These are phyloP conservation scores for Ispidina picta DNA, from an alignment of 2,797 vertebrate species.

Conservation along the genomic window DNA sequence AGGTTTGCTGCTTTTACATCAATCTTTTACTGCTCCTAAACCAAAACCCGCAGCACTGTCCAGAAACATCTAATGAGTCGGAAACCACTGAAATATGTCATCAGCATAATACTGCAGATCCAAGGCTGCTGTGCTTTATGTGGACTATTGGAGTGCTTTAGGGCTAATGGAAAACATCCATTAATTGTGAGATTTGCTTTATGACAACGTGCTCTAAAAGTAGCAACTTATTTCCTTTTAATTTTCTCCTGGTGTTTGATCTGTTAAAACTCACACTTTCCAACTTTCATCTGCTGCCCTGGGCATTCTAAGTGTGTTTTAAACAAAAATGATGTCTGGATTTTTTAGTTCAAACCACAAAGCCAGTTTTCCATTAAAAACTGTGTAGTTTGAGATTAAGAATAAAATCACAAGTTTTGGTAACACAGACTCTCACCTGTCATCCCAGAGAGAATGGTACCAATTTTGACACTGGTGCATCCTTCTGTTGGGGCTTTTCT, in stretches of 20 bases:
- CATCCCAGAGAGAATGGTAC: not conserved
- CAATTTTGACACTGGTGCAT: not conserved
- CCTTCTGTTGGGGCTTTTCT: too few relatives aligned
- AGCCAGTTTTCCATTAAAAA: not conserved
- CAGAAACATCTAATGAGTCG: not conserved
- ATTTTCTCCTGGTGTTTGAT: slow-evolving; percentile 19
- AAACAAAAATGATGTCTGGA: not conserved
- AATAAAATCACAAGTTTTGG: not conserved
- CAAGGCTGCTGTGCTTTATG: not conserved
- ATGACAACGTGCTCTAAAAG: not conserved
- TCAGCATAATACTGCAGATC: not conserved
- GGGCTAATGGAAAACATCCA: not conserved
- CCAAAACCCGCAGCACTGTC: not conserved
- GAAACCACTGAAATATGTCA: not conserved
- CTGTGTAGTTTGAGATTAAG: not conserved
- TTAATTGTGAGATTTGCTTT: slow-evolving; percentile 20
- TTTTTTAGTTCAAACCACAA: not conserved
- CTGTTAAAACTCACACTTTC: not conserved
- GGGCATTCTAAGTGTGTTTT: not conserved
- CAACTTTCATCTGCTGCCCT: not conserved
- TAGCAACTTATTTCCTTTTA: not conserved
- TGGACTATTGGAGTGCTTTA: not conserved
- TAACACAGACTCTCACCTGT: not conserved
- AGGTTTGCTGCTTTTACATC: not conserved
- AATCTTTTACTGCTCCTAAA: not conserved